Evolutionary conservation across 2,797 vertebrate species (phyloP), one percentile per base, ranked within the genome.

Genomic region (Vireo griseus): DNA sequence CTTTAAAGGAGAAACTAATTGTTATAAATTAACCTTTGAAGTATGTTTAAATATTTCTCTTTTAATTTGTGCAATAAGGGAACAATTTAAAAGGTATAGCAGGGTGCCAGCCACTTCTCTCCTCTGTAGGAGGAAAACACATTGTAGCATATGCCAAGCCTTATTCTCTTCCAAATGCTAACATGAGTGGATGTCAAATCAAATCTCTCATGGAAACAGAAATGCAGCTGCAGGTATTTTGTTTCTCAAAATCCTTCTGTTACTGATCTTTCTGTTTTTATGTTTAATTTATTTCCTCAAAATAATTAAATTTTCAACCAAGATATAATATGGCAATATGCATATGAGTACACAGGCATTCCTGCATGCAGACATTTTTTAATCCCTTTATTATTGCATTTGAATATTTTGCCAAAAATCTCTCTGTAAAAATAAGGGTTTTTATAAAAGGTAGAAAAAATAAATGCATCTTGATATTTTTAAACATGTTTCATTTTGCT

Each of bases 211-310:
- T 22, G 94, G 86, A 95, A 96, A 90, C 67, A 94, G 92, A 97
- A 96, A 91, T 69, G 55, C 97, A 97, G 97, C 94, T 97, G 95
- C 88, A 92, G 94, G 96, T 90, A 91, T 89, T 95, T 84, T 58
- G 61, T 95, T 91, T 96, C 87, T 91, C 89, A 95, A 94, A 96
- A 67, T 35, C 83, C 52, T 91, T 92, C 40, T 91, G 77, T 76
- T 93, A 88, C 51, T 57, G 68, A 81, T 92, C 57, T 91, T 94
- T 78, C 79, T 51, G 24, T 79, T 94, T 91, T 86, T 91, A 15
- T 58, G 52, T 90, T 95, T 88, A 66, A 71, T 80, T 96, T 86
- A 66, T 76, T 86, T 83, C 42, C 44, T 83, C 16, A 83, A 87
- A 95, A 95, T 91, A 92, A 95, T 77, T 86, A 85, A 72, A 93